Conservation (phyloP, 2,113 vertebrate genomes). For the Paratilapia polleni region DNA sequence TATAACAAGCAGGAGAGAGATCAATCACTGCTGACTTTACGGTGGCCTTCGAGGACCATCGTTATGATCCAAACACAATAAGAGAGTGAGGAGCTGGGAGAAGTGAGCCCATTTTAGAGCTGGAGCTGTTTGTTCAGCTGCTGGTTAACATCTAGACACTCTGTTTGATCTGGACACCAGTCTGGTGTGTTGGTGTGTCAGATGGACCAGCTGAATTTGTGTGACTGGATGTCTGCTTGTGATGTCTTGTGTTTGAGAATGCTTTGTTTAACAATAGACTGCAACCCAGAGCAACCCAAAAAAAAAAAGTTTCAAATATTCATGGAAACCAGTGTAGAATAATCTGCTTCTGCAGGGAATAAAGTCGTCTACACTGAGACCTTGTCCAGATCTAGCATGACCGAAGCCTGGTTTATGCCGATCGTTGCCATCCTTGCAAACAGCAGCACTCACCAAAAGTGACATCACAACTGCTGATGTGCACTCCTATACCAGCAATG, state of each 20-base stretch:
- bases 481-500: too few species aligned
- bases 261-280: not conserved
- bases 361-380: not conserved
- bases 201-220: not conserved
- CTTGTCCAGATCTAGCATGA: not conserved
- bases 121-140: conserved; percentile 77
- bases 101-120: conserved; percentile 59
- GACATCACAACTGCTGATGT: too few species aligned
- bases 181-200: conserved; percentile 16
- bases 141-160: conserved; percentile 53
- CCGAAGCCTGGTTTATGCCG: fast-evolving
- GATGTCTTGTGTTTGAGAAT: not conserved
- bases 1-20: conserved; percentile 40
- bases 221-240: not conserved
- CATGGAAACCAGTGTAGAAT: not conserved
- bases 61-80: conserved; percentile 71
- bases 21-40: conserved; percentile 66
- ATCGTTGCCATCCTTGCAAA: too few species aligned
- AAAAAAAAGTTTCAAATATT: not conserved
- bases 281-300: not conserved
- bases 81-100: conserved; percentile 41
- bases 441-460: too few species aligned
- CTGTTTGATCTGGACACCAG: conserved; percentile 67
- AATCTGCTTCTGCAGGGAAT: not conserved
- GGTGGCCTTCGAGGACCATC: conserved; percentile 54